Evolutionary conservation across 2,797 vertebrate genomes (phyloP).

Genomic region (Brachyrhaphis roseni): DNA sequence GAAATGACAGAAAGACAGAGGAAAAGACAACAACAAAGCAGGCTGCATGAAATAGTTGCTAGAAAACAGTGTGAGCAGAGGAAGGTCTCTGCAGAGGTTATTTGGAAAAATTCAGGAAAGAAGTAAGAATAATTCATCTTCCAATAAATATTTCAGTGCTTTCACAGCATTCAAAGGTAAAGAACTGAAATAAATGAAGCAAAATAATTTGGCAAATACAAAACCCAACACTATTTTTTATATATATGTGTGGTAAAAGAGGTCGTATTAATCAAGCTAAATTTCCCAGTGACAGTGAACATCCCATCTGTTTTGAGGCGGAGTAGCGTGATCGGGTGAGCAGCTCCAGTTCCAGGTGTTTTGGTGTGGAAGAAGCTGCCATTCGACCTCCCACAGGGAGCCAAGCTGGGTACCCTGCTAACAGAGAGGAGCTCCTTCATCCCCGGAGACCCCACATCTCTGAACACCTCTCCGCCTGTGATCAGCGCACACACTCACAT

Average conservation of each 20-base stretch:
- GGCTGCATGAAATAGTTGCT: background rate
- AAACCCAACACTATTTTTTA: background rate
- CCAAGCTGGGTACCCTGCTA: constrained; percentile 40
- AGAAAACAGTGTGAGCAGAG: background rate
- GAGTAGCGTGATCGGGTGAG: constrained; percentile 36
- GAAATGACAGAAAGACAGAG: background rate
- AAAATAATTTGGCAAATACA: background rate
- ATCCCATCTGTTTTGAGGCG: constrained; percentile 51
- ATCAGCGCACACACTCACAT: constrained; percentile 51
- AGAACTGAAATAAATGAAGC: background rate
- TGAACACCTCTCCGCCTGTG: constrained; percentile 51
- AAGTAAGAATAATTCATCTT: background rate
- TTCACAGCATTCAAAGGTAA: background rate
- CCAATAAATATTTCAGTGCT: background rate
- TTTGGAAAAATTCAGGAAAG: background rate
- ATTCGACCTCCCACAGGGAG: constrained; percentile 60
- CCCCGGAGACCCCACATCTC: constrained; percentile 57
- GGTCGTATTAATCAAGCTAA: background rate
- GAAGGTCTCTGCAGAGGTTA: background rate
- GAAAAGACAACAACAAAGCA: background rate
- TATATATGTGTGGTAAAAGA: background rate
- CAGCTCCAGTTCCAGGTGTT: constrained; percentile 61
- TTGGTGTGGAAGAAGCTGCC: constrained; percentile 25
- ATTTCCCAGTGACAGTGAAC: constrained; percentile 3
- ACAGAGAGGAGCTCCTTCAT: constrained; percentile 50